phyloP scores from a whole-genome alignment of 1,140 invertebrate genomes.

The Drosophila auraria region DNA sequence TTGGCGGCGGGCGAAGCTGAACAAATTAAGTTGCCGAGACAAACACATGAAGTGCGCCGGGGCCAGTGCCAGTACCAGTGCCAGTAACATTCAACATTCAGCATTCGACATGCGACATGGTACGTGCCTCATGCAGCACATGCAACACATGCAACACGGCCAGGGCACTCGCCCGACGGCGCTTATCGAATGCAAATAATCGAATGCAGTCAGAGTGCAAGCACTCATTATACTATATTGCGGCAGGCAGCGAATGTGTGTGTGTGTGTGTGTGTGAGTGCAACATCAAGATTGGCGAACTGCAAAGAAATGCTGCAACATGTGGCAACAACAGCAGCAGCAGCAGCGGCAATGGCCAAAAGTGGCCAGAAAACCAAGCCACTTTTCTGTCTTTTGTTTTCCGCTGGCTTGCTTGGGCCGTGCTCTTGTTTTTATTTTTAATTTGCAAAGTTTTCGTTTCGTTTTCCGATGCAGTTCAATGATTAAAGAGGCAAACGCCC shows the following conservation, averaged over 20 bases:
- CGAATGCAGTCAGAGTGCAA: constrained; percentile 42
- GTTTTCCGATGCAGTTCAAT: constrained; percentile 80
- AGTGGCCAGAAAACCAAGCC: constrained; percentile 28
- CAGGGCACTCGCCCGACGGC: constrained; percentile 19
- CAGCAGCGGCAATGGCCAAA: constrained; percentile 26
- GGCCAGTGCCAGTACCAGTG: constrained; percentile 2
- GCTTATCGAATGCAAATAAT: constrained; percentile 80
- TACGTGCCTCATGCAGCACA: constrained; percentile 51
- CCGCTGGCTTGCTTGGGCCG: constrained; percentile 52
- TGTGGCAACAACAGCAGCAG: constrained; percentile 67
- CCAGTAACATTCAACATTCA: neutral
- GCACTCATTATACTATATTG: constrained; percentile 61
- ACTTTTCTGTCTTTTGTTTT: constrained; percentile 76
- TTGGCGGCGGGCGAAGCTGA: constrained; percentile 63
- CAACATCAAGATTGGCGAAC: constrained; percentile 74
- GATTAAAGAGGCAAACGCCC: constrained; percentile 82
- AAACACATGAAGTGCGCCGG: constrained; percentile 33
- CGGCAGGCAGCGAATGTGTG: constrained; percentile 1
- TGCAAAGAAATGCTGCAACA: constrained; percentile 79
- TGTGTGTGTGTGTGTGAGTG: constrained; percentile 50
- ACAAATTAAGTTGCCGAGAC: constrained; percentile 79
- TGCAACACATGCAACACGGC: constrained; percentile 22
- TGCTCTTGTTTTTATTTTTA: constrained; percentile 67
- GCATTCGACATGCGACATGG: constrained; percentile 6
- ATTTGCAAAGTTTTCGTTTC: constrained; percentile 79